These are phyloP conservation scores for Castor canadensis DNA, from an alignment of 2,113 vertebrate genomes.

Conservation along the genomic window DNA sequence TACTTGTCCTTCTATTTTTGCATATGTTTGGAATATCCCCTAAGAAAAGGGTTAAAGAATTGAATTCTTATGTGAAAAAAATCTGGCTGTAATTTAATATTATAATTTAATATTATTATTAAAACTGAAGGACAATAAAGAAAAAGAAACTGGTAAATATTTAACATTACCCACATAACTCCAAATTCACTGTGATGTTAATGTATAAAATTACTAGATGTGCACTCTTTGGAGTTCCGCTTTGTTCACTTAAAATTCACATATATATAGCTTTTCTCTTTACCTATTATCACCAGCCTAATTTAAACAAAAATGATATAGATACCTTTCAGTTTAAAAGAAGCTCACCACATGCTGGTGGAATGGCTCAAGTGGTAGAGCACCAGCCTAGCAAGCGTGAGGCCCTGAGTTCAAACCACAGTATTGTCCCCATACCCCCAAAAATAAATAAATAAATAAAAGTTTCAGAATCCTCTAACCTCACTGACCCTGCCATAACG, in stretches of 20 bases:
- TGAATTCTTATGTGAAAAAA: slow-evolving; percentile 25
- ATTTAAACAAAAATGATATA: slow-evolving; percentile 13
- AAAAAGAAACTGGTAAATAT: neutral
- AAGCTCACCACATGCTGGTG: too few relatives aligned
- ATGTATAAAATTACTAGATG: neutral
- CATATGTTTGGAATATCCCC: slow-evolving; percentile 10
- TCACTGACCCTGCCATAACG: neutral
- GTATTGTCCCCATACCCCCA: too few relatives aligned
- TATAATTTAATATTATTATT: neutral
- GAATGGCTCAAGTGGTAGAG: too few relatives aligned
- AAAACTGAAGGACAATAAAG: neutral
- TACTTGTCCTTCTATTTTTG: neutral
- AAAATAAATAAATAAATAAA: too few relatives aligned
- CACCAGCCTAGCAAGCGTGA: too few relatives aligned
- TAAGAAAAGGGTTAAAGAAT: neutral
- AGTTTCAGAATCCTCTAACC: slow-evolving; percentile 28
- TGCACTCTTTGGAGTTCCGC: neutral
- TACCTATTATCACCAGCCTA: neutral
- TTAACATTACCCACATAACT: neutral
- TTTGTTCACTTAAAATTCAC: slow-evolving; percentile 47
- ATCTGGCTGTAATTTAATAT: neutral
- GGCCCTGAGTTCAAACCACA: too few relatives aligned
- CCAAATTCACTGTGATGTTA: neutral
- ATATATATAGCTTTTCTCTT: neutral
- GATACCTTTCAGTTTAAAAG: slow-evolving; percentile 21